These are phyloP conservation scores for Momotus momota DNA, from an alignment of 2,797 vertebrate species.

Conservation along the genomic window DNA sequence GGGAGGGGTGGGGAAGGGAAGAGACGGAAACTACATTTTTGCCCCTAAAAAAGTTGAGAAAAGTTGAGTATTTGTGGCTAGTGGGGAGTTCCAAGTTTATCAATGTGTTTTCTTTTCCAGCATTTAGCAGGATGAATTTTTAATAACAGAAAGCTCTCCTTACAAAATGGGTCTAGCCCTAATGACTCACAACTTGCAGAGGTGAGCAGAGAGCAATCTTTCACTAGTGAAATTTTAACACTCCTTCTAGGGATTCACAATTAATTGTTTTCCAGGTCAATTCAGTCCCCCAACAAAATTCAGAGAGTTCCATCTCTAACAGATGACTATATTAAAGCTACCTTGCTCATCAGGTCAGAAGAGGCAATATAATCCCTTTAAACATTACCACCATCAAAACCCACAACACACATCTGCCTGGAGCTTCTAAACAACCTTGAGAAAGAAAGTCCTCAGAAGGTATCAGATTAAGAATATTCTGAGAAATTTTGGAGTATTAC, in stretches of 20 bases:
- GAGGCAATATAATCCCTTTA: background rate
- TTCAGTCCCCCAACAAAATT: background rate
- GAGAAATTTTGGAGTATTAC: background rate
- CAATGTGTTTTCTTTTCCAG: conserved; percentile 1
- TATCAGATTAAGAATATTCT: background rate
- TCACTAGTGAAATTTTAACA: conserved; percentile 35
- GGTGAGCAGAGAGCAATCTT: conserved; percentile 22
- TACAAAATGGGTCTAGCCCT: background rate
- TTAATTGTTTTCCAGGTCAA: conserved; percentile 37
- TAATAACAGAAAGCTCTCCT: background rate
- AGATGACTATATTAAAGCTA: background rate
- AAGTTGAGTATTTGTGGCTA: background rate
- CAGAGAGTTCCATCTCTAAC: background rate
- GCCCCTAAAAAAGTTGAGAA: background rate
- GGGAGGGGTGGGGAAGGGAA: too few species aligned
- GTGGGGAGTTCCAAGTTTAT: background rate
- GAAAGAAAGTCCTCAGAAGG: background rate
- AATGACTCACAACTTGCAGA: conserved; percentile 10
- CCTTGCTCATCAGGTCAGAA: background rate
- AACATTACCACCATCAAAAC: background rate
- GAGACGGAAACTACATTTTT: background rate
- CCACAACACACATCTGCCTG: background rate
- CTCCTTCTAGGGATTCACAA: background rate
- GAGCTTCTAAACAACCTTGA: background rate
- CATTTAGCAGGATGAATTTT: conserved; percentile 52